Conservation (phyloP, 2,797 vertebrate genomes). For the Hypotaenidia philippensis region DNA sequence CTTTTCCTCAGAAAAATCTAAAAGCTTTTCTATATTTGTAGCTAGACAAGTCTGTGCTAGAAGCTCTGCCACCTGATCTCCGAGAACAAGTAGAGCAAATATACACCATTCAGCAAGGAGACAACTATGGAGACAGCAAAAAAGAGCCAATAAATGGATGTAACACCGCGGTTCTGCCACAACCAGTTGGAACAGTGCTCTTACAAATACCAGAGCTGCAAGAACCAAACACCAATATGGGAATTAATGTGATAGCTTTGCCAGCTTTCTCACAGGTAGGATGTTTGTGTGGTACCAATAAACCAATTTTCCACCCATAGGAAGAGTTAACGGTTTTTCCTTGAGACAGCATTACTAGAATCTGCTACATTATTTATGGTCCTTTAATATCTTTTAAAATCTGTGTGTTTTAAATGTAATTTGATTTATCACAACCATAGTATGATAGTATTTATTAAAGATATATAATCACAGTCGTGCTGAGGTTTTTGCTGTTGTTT, state of each 20-base stretch:
- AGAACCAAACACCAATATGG: constrained; percentile 80
- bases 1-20: neutral
- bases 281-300: neutral
- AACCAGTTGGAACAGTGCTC: constrained; percentile 85
- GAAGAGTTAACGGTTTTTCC: neutral
- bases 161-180: constrained; percentile 72
- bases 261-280: constrained; percentile 94
- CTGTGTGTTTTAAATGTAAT: neutral
- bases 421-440: neutral
- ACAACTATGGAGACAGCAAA: constrained; percentile 53
- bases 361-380: neutral
- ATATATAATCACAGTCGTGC: neutral
- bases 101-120: constrained; percentile 81
- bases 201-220: constrained; percentile 91
- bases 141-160: constrained; percentile 77
- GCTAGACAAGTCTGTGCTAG: constrained; percentile 94
- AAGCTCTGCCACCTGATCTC: constrained; percentile 91
- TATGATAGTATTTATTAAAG: neutral
- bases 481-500: neutral
- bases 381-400: neutral
- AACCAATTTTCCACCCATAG: neutral
- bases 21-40: constrained; percentile 57
- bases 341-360: neutral
- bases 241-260: constrained; percentile 92
- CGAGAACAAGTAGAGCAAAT: constrained; percentile 92